phyloP scores from a whole-genome alignment of 92 coral and sea anemone species.

The Palythoa heliodiscus region DNA sequence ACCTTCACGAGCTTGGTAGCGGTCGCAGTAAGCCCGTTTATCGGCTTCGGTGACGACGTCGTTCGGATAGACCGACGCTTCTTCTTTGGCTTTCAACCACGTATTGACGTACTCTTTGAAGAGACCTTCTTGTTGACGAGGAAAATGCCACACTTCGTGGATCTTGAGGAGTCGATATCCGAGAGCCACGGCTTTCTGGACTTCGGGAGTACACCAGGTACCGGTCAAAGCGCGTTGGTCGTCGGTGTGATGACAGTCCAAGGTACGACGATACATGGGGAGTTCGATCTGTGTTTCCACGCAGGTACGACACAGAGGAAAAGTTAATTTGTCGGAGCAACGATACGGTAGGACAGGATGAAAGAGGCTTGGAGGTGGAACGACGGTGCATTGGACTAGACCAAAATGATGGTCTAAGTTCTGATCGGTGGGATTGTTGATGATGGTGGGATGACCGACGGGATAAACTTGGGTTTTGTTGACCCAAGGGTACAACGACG shows the following conservation, averaged over 20 bases:
- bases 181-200: neutral
- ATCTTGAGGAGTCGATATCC: constrained; percentile 42
- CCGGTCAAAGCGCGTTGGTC: constrained; percentile 41
- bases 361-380: neutral
- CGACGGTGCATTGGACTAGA: neutral
- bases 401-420: neutral
- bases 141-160: constrained; percentile 44
- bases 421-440: neutral
- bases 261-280: neutral
- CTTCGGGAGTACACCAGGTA: constrained; percentile 54
- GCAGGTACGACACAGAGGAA: neutral
- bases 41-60: neutral
- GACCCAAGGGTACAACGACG: neutral
- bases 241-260: constrained; percentile 19
- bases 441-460: neutral
- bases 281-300: neutral
- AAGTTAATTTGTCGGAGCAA: neutral
- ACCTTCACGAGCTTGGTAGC: constrained; percentile 3
- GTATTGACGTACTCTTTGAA: constrained; percentile 40
- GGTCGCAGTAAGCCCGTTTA: neutral
- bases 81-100: constrained; percentile 46
- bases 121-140: neutral
- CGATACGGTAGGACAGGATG: constrained; percentile 4
- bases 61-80: constrained; percentile 19
- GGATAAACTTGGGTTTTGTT: neutral